These are phyloP conservation scores for Cephus pygmeus DNA, from an alignment of 2,888 invertebrate species.

Conservation along the genomic window DNA sequence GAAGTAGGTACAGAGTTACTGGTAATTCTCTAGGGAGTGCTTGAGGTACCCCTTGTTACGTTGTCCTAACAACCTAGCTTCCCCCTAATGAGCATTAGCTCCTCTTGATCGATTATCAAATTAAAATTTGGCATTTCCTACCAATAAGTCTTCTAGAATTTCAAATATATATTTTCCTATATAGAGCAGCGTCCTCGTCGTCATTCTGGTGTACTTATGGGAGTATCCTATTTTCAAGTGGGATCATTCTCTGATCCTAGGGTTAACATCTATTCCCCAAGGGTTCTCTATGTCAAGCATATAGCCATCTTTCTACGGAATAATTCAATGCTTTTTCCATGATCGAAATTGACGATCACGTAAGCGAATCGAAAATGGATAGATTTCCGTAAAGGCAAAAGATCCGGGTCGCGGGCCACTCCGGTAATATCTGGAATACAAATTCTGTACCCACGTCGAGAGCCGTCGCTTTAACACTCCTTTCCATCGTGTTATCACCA, in stretches of 20 bases:
- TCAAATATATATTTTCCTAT: neutral
- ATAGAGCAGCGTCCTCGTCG: neutral
- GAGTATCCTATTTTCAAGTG: neutral
- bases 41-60: neutral
- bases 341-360: neutral
- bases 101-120: neutral
- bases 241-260: neutral
- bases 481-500: slow-evolving; percentile 15
- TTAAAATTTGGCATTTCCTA: neutral
- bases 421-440: slow-evolving; percentile 14
- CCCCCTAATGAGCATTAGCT: neutral
- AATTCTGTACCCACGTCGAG: slow-evolving; percentile 16
- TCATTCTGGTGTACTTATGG: neutral
- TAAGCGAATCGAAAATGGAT: slow-evolving; percentile 2
- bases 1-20: neutral
- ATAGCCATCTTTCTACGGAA: neutral
- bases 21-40: neutral
- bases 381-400: neutral
- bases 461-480: slow-evolving; percentile 14
- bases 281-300: neutral
- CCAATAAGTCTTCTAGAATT: neutral
- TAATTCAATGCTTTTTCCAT: neutral
- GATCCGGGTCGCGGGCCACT: neutral
- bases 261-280: neutral
- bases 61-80: neutral